These are phyloP conservation scores for Oncorhynchus keta DNA, from an alignment of 2,113 vertebrate species.

Conservation along the genomic window DNA sequence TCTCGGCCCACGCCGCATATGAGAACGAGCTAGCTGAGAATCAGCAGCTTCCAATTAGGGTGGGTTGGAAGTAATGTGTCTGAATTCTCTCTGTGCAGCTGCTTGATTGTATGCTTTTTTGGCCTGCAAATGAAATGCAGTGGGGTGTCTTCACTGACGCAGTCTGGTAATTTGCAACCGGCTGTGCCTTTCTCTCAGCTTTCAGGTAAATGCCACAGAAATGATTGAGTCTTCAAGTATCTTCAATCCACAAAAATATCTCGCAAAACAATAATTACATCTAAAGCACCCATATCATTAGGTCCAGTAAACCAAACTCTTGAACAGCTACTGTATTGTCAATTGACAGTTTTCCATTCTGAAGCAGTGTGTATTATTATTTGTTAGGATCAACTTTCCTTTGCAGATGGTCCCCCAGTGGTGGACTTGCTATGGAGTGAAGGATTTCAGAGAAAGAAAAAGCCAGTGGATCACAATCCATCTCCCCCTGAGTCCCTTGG, in stretches of 20 bases:
- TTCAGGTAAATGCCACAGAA: conserved; percentile 7
- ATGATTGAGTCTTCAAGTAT: background rate
- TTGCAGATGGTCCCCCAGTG: background rate
- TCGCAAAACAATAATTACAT: background rate
- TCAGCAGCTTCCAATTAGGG: conserved; percentile 50
- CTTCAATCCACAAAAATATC: background rate
- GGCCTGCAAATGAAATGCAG: conserved; percentile 48
- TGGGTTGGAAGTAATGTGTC: conserved; percentile 38
- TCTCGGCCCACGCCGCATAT: conserved; percentile 10
- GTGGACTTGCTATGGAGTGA: background rate
- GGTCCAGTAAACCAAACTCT: too few relatives aligned
- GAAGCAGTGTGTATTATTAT: too few relatives aligned
- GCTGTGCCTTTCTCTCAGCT: conserved; percentile 40
- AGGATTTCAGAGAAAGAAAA: conserved; percentile 1
- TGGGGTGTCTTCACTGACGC: background rate
- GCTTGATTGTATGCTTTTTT: conserved; percentile 44
- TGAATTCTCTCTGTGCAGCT: conserved; percentile 35
- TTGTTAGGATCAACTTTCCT: too few relatives aligned
- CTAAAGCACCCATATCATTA: too few relatives aligned
- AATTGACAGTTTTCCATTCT: too few relatives aligned
- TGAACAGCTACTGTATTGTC: too few relatives aligned
- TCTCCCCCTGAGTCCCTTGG: conserved; percentile 1
- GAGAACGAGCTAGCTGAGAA: conserved; percentile 32
- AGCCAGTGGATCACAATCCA: background rate
- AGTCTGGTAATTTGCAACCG: conserved; percentile 38